These are phyloP conservation scores for Nycteola revayana DNA, from an alignment of 2,888 invertebrate genomes.

Conservation along the genomic window DNA sequence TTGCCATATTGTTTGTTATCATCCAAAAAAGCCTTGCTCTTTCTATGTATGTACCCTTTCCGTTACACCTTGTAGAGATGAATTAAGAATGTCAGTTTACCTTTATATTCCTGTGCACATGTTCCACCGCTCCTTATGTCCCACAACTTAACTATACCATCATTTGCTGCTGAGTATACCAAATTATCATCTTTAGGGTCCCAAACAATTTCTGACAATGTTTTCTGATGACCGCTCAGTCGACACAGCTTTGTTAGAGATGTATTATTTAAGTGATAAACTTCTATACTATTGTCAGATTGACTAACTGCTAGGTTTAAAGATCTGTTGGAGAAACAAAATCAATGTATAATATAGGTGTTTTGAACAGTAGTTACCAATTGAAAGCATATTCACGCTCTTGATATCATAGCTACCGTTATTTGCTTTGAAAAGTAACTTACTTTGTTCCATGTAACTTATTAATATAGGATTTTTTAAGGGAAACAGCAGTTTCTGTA, in stretches of 20 bases:
- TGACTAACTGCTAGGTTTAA: constrained; percentile 58
- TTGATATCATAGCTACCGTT: too few relatives aligned
- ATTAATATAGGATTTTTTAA: constrained; percentile 83
- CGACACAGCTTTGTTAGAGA: constrained; percentile 56
- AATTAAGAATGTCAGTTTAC: too few relatives aligned
- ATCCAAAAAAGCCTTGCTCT: too few relatives aligned
- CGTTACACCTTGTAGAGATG: too few relatives aligned
- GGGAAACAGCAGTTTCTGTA: constrained; percentile 76
- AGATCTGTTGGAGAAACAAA: constrained; percentile 43
- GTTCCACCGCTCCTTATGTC: constrained; percentile 81
- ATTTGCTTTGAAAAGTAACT: too few relatives aligned
- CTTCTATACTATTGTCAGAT: constrained; percentile 62
- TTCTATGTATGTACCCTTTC: too few relatives aligned
- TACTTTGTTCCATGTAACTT: constrained; percentile 82
- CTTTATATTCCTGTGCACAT: constrained; percentile 62
- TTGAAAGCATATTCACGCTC: too few relatives aligned
- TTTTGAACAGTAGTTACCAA: too few relatives aligned
- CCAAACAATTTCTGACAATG: constrained; percentile 82
- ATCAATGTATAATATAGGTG: neutral
- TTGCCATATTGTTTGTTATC: too few relatives aligned
- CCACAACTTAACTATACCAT: constrained; percentile 83
- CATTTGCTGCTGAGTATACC: constrained; percentile 81
- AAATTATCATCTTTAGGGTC: constrained; percentile 80
- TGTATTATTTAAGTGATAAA: constrained; percentile 56
- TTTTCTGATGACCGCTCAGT: constrained; percentile 67